Conservation (phyloP, 2,113 vertebrate genomes). For the Hyla sarda region DNA sequence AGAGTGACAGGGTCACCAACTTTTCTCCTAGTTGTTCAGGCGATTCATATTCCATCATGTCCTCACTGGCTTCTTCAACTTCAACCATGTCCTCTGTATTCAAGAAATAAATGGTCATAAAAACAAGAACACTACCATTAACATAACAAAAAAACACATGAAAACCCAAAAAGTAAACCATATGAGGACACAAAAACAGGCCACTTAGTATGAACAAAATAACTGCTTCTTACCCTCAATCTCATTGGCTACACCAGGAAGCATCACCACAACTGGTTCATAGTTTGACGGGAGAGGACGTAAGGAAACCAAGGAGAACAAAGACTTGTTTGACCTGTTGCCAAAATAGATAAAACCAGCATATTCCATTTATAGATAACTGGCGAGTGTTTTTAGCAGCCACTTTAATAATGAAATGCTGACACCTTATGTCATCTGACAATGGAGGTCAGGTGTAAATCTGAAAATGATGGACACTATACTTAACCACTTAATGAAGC, state of each 20-base stretch:
- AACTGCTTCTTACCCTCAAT: conserved; percentile 72
- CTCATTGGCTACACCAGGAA: conserved; percentile 78
- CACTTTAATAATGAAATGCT: no score
- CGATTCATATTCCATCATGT: conserved; percentile 83
- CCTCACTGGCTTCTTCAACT: conserved; percentile 69
- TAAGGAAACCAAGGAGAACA: conserved; percentile 89
- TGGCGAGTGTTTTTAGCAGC: no score
- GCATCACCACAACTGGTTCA: conserved; percentile 78
- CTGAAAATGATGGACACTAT: no score
- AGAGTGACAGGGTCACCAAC: conserved; percentile 87
- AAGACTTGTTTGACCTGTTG: conserved; percentile 87
- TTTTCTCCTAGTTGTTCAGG: conserved; percentile 85
- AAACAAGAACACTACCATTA: not conserved
- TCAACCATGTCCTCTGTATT: not conserved
- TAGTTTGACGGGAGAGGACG: conserved; percentile 89
- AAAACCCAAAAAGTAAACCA: not conserved
- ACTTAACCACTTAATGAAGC: no score
- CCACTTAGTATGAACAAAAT: not conserved
- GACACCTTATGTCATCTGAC: no score
- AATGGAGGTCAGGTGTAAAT: not conserved
- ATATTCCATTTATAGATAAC: not conserved
- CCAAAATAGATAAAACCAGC: not conserved
- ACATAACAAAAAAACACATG: not conserved
- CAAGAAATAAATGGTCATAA: not conserved
- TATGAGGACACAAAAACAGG: not conserved